Conservation (phyloP, 2,113 vertebrate species). For the Halichoeres trimaculatus region DNA sequence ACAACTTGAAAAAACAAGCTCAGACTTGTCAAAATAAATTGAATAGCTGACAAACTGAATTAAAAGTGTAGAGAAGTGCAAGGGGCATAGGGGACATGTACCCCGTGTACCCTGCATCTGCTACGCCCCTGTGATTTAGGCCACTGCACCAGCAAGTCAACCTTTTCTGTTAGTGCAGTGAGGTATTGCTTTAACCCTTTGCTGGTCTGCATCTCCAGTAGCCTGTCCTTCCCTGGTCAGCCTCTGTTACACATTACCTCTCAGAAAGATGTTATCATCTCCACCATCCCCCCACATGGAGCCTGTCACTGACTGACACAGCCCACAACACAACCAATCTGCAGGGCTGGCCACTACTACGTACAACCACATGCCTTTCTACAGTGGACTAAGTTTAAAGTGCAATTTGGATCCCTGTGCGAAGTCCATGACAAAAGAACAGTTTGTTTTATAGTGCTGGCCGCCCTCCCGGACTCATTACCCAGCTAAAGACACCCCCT, state of each 20-base stretch:
- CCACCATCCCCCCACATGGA: conserved; percentile 71
- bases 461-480: conserved; percentile 65
- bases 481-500: conserved; percentile 52
- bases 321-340: conserved; percentile 60
- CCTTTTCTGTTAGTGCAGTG: conserved; percentile 34
- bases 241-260: conserved; percentile 77
- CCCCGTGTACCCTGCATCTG: too few relatives aligned
- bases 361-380: conserved; percentile 46
- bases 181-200: conserved; percentile 47
- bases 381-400: conserved; percentile 61
- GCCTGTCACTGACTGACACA: conserved; percentile 73
- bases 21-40: too few relatives aligned
- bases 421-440: conserved; percentile 75
- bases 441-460: conserved; percentile 72
- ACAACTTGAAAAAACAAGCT: too few relatives aligned
- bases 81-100: too few relatives aligned
- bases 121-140: too few relatives aligned
- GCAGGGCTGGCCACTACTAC: conserved; percentile 40
- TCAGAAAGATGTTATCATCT: conserved; percentile 70
- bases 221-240: conserved; percentile 39
- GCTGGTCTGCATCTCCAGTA: conserved; percentile 50
- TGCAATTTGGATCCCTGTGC: conserved; percentile 58
- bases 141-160: conserved; percentile 1
- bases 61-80: too few relatives aligned
- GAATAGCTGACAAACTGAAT: too few relatives aligned